These are phyloP conservation scores for Phenganax stokvisi DNA, from an alignment of 92 coral and sea anemone genomes.

Conservation along the genomic window DNA sequence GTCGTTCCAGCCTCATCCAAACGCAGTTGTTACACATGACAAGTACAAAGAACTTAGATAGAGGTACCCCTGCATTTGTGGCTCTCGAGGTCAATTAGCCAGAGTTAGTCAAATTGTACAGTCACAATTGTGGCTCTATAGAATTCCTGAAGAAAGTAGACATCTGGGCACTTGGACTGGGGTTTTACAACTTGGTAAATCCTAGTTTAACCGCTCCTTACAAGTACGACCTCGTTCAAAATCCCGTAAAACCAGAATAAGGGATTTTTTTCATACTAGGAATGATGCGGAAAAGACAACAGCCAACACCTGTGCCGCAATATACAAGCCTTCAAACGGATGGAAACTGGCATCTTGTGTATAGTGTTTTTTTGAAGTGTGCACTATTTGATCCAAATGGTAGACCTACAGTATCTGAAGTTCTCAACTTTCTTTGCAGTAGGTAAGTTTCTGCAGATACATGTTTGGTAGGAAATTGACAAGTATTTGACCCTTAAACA, in stretches of 20 bases:
- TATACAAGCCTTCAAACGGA: neutral
- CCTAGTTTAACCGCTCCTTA: conserved; percentile 28
- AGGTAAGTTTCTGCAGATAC: too few species aligned
- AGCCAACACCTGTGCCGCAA: conserved; percentile 31
- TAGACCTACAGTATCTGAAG: too few species aligned
- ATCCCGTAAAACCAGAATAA: neutral
- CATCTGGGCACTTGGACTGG: conserved; percentile 41
- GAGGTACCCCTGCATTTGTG: conserved; percentile 44
- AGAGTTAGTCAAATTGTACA: conserved; percentile 17
- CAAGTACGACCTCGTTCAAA: conserved; percentile 16
- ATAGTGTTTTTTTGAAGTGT: neutral
- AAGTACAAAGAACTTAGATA: conserved; percentile 21
- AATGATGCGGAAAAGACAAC: conserved; percentile 36
- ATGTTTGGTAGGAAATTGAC: too few species aligned
- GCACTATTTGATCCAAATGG: too few species aligned
- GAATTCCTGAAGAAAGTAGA: conserved; percentile 38
- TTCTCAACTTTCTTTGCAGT: too few species aligned
- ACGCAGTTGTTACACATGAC: conserved; percentile 40
- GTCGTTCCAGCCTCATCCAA: conserved; percentile 32
- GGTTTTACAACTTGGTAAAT: conserved; percentile 25
- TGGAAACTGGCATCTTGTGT: conserved; percentile 7
- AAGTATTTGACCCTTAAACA: too few species aligned
- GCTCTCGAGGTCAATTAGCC: conserved; percentile 30
- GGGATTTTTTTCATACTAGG: neutral
- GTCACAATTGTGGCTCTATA: neutral